These are phyloP conservation scores for Jordanella pulchra DNA, from an alignment of 2,797 vertebrate species.

Conservation along the genomic window DNA sequence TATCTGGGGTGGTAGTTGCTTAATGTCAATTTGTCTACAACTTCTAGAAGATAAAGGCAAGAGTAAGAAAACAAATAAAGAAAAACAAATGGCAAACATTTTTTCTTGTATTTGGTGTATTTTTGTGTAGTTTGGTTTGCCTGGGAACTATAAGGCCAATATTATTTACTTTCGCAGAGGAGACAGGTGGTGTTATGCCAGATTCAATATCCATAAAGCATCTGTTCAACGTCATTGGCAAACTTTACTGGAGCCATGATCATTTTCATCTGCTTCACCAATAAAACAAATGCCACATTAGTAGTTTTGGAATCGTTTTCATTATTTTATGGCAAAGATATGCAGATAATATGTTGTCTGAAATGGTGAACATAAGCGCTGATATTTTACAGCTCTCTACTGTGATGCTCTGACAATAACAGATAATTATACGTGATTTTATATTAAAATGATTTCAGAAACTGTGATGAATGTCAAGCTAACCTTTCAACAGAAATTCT, in stretches of 20 bases:
- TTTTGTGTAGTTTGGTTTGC: background rate
- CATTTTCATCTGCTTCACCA: background rate
- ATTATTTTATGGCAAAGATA: background rate
- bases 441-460: background rate
- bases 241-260: background rate
- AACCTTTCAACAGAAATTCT: too few relatives aligned
- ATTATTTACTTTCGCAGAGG: background rate
- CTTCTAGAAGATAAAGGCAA: conserved; percentile 27
- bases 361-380: background rate
- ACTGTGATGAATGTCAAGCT: too few relatives aligned
- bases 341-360: background rate
- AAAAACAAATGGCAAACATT: background rate
- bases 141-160: background rate
- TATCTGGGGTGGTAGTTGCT: conserved; percentile 1
- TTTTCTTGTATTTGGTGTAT: background rate
- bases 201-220: conserved; percentile 9
- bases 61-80: background rate
- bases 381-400: background rate
- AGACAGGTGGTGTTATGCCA: conserved; percentile 1
- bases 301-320: background rate
- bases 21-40: conserved; percentile 41
- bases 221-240: conserved; percentile 2
- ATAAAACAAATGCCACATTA: conserved; percentile 5
- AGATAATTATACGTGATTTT: background rate
- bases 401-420: background rate